Evolutionary conservation across 2,888 invertebrate genomes (phyloP).

Genomic region (Sphecodes monilicornis): DNA sequence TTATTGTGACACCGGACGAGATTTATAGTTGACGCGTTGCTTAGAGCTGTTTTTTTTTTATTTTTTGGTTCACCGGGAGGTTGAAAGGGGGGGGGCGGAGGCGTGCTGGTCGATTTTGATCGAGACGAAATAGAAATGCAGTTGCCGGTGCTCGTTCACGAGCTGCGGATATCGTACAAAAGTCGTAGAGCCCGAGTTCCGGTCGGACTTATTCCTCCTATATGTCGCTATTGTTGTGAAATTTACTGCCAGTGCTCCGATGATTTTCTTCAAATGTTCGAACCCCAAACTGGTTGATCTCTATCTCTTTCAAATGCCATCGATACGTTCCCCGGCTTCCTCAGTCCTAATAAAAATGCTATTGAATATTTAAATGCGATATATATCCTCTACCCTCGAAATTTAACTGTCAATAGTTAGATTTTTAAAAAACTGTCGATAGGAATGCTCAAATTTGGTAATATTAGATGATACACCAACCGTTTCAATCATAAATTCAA

Average conservation of each 20-base stretch:
- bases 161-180: constrained; percentile 1
- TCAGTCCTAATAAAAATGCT: not conserved
- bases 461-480: no score
- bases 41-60: constrained; percentile 25
- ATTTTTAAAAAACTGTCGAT: not conserved
- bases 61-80: constrained; percentile 1
- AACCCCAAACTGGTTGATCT: not conserved
- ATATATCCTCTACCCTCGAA: not conserved
- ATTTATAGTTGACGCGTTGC: constrained; percentile 50
- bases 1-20: constrained; percentile 35
- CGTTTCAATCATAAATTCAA: not conserved
- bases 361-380: not conserved
- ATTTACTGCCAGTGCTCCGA: not conserved
- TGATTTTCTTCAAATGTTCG: not conserved
- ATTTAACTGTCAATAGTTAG: not conserved
- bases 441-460: no score
- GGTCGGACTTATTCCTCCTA: not conserved
- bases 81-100: constrained; percentile 30
- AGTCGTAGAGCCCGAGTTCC: constrained; percentile 29
- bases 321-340: not conserved
- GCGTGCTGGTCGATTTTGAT: constrained; percentile 35
- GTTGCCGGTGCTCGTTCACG: constrained; percentile 9
- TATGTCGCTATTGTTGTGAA: not conserved
- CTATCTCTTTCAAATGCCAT: not conserved
- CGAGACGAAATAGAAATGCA: constrained; percentile 33